These are phyloP conservation scores for Taurulus bubalis DNA, from an alignment of 2,113 vertebrate species.

Conservation along the genomic window DNA sequence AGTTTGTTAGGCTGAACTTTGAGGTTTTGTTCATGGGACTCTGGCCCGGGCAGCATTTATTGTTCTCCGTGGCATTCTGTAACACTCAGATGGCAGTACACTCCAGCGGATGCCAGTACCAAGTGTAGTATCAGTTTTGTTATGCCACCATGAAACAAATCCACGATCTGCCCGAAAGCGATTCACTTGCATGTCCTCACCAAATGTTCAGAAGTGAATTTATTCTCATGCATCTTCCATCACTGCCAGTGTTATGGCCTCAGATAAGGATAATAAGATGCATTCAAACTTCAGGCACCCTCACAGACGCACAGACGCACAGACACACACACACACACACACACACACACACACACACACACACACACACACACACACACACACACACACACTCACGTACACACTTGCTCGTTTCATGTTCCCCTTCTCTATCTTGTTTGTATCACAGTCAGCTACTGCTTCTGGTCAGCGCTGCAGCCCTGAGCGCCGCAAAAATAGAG, in stretches of 20 bases:
- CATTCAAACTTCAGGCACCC: conserved; percentile 74
- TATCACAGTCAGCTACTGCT: conserved; percentile 71
- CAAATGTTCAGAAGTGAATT: conserved; percentile 50
- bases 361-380: conserved; percentile 44
- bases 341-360: conserved; percentile 32
- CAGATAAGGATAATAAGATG: conserved; percentile 81
- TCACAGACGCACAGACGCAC: conserved; percentile 26
- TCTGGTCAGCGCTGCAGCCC: conserved; percentile 78
- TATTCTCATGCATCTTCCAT: conserved; percentile 71
- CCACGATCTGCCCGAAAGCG: conserved; percentile 18
- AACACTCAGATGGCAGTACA: conserved; percentile 14
- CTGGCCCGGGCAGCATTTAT: conserved; percentile 39
- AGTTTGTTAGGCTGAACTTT: conserved; percentile 75
- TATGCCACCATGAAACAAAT: conserved; percentile 42
- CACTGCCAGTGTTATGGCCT: conserved; percentile 56
- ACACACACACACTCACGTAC: conserved; percentile 36
- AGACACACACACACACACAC: conserved; percentile 33
- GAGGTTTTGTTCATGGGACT: conserved; percentile 47
- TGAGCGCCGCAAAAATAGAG: conserved; percentile 73
- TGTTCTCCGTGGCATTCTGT: conserved; percentile 43
- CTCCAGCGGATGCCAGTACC: conserved; percentile 2
- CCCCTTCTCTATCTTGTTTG: conserved; percentile 75
- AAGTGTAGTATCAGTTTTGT: conserved; percentile 21
- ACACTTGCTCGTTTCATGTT: conserved; percentile 75
- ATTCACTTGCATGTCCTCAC: conserved; percentile 13